Evolutionary conservation across 1,140 invertebrate genomes (phyloP).

Genomic region (Antheraea mylitta): DNA sequence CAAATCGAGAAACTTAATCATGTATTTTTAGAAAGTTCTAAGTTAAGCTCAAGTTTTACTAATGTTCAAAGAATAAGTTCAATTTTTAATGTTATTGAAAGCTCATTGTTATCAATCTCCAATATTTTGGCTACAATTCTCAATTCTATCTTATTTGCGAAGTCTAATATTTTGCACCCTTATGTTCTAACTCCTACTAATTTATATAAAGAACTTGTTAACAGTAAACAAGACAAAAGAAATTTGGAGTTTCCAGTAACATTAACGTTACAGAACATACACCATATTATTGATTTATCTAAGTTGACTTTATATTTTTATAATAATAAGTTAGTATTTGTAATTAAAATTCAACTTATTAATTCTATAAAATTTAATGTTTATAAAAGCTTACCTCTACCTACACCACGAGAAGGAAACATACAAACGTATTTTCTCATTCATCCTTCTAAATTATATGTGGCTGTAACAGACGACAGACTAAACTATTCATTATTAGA

Average conservation of each 20-base stretch:
- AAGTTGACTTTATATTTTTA: constrained; percentile 27
- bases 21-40: constrained; percentile 13
- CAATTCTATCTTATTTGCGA: constrained; percentile 28
- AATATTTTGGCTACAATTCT: constrained; percentile 23
- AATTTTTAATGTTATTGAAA: constrained; percentile 25
- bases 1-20: constrained; percentile 21
- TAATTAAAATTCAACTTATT: constrained; percentile 21
- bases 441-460: background rate
- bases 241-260: constrained; percentile 25
- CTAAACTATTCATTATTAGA: constrained; percentile 4
- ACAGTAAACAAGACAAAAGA: constrained; percentile 18
- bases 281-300: constrained; percentile 28
- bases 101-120: constrained; percentile 25
- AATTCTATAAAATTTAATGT: constrained; percentile 16
- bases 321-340: constrained; percentile 27
- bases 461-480: background rate
- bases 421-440: constrained; percentile 22
- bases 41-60: constrained; percentile 16
- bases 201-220: constrained; percentile 27
- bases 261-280: constrained; percentile 24
- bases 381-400: constrained; percentile 25
- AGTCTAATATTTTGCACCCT: constrained; percentile 29
- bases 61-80: constrained; percentile 9
- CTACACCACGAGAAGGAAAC: constrained; percentile 22
- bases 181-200: constrained; percentile 24